These are phyloP conservation scores for Todus mexicanus DNA, from an alignment of 2,797 vertebrate species.

Conservation along the genomic window DNA sequence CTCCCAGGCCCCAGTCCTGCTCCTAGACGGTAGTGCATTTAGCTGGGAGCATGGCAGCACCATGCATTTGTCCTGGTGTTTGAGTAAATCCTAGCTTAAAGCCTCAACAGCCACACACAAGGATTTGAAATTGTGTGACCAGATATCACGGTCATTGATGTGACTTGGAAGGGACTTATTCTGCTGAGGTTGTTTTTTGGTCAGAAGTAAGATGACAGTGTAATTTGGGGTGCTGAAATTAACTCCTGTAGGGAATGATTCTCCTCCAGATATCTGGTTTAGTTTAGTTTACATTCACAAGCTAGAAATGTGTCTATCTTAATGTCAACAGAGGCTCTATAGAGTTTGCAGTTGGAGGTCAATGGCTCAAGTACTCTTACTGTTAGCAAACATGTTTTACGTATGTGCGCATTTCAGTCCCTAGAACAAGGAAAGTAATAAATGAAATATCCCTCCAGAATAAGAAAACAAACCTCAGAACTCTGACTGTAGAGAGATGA, in stretches of 20 bases:
- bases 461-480: neutral
- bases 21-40: neutral
- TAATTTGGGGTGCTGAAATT: neutral
- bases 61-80: neutral
- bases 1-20: neutral
- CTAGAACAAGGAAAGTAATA: neutral
- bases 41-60: neutral
- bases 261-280: neutral
- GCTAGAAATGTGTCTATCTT: fast-evolving
- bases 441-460: neutral
- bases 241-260: neutral
- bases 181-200: neutral
- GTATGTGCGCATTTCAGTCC: neutral
- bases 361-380: neutral
- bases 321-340: neutral
- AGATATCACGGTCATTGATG: fast-evolving
- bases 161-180: neutral
- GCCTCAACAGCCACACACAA: neutral
- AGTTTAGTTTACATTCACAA: neutral
- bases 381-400: neutral
- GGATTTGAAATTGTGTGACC: neutral
- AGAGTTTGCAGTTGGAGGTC: neutral
- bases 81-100: neutral
- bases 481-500: neutral
- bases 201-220: neutral